Evolutionary conservation across 2,113 vertebrate genomes (phyloP).

Genomic region (Elachura formosa): DNA sequence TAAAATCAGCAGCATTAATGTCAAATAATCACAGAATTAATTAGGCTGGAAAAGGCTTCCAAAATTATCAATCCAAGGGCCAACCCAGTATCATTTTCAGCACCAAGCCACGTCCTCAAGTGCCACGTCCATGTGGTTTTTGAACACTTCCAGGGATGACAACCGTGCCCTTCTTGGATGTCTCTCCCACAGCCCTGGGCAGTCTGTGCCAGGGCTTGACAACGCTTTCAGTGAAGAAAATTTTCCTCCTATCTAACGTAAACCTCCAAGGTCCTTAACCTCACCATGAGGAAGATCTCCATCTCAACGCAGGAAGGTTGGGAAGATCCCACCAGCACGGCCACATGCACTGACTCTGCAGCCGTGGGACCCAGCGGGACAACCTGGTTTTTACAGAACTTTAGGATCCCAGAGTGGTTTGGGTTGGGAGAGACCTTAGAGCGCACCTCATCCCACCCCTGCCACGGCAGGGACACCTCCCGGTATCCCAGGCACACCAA

Average conservation of each 20-base stretch:
- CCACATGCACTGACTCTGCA: fast-evolving
- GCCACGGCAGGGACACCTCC: neutral
- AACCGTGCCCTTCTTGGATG: neutral
- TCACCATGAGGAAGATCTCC: fast-evolving
- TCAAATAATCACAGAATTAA: neutral
- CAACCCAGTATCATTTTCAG: neutral
- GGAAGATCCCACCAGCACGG: neutral
- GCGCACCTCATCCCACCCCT: neutral
- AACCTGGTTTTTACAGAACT: no score
- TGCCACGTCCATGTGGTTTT: neutral
- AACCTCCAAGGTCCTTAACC: neutral
- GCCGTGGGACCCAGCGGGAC: fast-evolving
- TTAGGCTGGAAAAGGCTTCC: neutral
- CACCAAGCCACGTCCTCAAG: neutral
- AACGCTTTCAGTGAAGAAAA: neutral
- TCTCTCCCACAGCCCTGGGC: neutral
- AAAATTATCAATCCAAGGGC: neutral
- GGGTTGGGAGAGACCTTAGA: neutral
- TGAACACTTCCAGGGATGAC: neutral
- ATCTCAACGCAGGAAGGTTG: neutral
- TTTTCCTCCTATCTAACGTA: neutral
- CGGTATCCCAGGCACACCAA: neutral
- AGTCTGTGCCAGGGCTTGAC: no score
- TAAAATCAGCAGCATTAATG: no score
- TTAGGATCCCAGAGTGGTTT: neutral